Evolutionary conservation across 2,888 invertebrate genomes (phyloP), one percentile per base, ranked within the genome.

Genomic region (Drosophila cognata): DNA sequence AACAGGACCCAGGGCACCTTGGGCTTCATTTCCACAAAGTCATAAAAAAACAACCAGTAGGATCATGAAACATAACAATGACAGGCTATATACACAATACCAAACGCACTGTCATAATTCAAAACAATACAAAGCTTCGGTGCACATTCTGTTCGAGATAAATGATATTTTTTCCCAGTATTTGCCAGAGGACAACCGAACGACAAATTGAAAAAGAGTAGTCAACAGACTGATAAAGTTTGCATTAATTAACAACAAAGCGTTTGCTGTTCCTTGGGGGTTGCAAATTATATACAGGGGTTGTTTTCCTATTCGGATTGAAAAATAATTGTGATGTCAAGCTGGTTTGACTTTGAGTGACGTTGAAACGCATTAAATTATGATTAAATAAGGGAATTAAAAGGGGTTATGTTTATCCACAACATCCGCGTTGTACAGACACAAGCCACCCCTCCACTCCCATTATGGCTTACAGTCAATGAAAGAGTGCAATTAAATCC

Each of bases 291-390:
- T 31, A 10, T 25, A 11, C n/a, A 11, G 53, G 65, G 51, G 51
- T 21, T 50, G 48, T 50, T 51, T 67, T 53, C 25, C 74, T 67
- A 72, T 67, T 18, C 70, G 65, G 62, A 61, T 58, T 69, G 75
- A 18, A 71, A 81, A 77, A 82, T 81, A 71, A 77, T 74, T 82
- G 73, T 53, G 58, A 66, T 72, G 77, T 63, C 71, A 82, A 82
- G 67, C 78, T 71, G 56, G 52, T 55, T 72, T 89, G 86, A 82
- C 88, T 85, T 87, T 88, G 87, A 87, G 76, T 83, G 90, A 87
- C 88, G 83, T 75, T 79, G 79, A 76, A 79, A 67, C 71, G 69
- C 77, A 76, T 79, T 76, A 81, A 89, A 81, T 81, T 75, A 89
- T 88, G 81, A 88, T 84, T 88, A 81, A 82, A 66, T 77, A 74